Evolutionary conservation across 2,797 vertebrate genomes (phyloP).

Genomic region (Acanthiza pusilla): DNA sequence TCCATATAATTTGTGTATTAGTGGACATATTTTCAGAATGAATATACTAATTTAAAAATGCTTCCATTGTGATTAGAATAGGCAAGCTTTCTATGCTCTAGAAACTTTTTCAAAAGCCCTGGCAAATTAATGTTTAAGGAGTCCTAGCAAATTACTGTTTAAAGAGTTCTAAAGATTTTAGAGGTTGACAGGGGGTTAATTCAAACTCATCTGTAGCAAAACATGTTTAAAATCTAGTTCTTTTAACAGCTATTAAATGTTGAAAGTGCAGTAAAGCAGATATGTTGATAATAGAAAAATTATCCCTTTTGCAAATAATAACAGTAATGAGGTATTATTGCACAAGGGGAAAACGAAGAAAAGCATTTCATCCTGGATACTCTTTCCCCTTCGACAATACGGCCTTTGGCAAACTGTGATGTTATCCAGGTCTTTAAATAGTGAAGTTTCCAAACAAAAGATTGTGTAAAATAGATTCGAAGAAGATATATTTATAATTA

Average conservation of each 20-base stretch:
- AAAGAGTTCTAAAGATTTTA: neutral
- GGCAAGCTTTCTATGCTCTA: neutral
- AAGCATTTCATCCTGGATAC: constrained; percentile 11
- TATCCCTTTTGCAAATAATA: neutral
- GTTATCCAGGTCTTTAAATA: constrained; percentile 37
- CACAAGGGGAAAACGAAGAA: neutral
- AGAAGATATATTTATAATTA: constrained; percentile 51
- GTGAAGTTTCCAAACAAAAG: constrained; percentile 19
- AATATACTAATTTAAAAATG: neutral
- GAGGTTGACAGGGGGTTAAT: neutral
- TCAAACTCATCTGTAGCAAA: neutral
- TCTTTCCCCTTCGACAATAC: neutral
- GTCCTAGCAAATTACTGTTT: neutral
- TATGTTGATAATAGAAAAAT: neutral
- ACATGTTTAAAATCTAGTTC: neutral
- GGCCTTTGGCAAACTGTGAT: neutral
- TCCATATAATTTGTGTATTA: neutral
- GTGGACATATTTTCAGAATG: neutral
- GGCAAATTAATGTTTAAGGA: neutral
- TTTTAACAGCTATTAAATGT: neutral
- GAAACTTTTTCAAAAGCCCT: neutral
- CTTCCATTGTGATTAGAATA: neutral
- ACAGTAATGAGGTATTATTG: neutral
- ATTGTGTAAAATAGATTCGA: constrained; percentile 35
- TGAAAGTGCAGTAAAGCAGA: neutral